Percentiles rank a stretch among this genome's conserved stretches.
Evolutionary conservation across 2,113 vertebrate genomes (phyloP).

Genomic region (Pseudopipra pipra): DNA sequence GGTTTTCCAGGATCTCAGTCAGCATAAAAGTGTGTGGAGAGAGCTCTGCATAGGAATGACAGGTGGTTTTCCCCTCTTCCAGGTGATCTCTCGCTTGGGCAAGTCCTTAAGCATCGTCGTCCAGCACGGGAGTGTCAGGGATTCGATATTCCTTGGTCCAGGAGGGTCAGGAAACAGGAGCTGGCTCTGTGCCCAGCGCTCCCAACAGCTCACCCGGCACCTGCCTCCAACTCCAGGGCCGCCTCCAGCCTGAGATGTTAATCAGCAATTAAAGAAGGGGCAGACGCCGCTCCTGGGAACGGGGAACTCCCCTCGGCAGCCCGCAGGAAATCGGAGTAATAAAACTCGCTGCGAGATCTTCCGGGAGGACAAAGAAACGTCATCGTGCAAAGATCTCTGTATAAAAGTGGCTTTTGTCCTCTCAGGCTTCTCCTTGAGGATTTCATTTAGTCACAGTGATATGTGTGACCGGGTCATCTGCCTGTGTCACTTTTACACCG

Average conservation of each 20-base stretch:
- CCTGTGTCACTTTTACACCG: neutral
- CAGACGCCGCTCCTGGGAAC: neutral
- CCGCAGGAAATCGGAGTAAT: neutral
- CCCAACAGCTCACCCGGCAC: neutral
- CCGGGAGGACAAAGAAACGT: fast-evolving
- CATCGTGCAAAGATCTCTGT: neutral
- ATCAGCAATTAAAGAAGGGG: slow-evolving; percentile 20
- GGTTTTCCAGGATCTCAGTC: neutral
- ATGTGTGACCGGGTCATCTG: neutral
- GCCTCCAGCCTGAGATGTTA: neutral
- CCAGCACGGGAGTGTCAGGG: neutral
- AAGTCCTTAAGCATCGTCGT: neutral
- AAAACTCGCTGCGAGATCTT: neutral
- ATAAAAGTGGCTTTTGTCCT: neutral
- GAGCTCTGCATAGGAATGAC: neutral
- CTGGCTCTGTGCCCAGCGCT: neutral
- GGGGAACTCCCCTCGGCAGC: neutral
- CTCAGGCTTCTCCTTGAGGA: neutral
- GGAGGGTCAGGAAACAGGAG: neutral
- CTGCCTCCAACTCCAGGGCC: neutral
- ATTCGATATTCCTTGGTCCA: neutral
- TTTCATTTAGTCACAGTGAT: neutral
- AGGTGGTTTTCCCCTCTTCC: neutral
- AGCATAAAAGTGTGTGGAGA: neutral
- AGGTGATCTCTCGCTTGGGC: neutral